Evolutionary conservation across 2,113 vertebrate species (phyloP), one percentile per base, ranked within the genome.

Genomic region (Scomber scombrus): DNA sequence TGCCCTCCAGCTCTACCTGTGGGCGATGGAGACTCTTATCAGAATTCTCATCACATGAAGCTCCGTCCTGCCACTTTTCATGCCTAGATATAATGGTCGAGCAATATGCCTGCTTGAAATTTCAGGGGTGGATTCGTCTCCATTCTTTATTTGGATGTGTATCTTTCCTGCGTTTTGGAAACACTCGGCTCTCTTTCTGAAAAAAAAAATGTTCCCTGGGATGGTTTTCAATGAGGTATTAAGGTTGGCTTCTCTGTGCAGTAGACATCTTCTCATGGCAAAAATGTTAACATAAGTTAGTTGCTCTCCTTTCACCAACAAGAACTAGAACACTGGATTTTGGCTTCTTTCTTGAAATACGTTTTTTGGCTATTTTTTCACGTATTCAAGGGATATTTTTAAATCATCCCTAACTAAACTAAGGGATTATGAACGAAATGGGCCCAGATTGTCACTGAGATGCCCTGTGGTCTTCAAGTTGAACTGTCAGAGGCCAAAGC

Each of bases 1-100:
- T 91, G 89, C 88, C 87, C 91, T 70, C 86, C n/a, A 92, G 91
- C 91, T 89, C 76, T 92, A 94, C 93, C 94, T 94, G 92, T 93
- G 92, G 92, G 92, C 88, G 74, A 90, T 92, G 92, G 91, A 94
- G 91, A 90, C 88, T 84, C 92, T 90, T 84, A 91, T 92, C 87
- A 87, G 89, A 82, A 92, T 93, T 92, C 90, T 78, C 82, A 84
- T 91, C 93, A 93, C 94, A 93, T 89, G 88, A 86, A 91, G 85
- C 92, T 69, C 79, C 69, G 73, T 65, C 84, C 88, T 85, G 90
- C 73, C 74, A 79, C 77, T 79, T 81, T 75, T 62, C 54, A 72
- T 18, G 85, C 71, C 67, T 93, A 65, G 84, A 80, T 89, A 68
- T 86, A 75, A 72, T 82, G 76, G 16, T 76, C 43, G 57, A 75